Conservation (phyloP, 2,797 vertebrate genomes). For the Enteromius anoplus region DNA sequence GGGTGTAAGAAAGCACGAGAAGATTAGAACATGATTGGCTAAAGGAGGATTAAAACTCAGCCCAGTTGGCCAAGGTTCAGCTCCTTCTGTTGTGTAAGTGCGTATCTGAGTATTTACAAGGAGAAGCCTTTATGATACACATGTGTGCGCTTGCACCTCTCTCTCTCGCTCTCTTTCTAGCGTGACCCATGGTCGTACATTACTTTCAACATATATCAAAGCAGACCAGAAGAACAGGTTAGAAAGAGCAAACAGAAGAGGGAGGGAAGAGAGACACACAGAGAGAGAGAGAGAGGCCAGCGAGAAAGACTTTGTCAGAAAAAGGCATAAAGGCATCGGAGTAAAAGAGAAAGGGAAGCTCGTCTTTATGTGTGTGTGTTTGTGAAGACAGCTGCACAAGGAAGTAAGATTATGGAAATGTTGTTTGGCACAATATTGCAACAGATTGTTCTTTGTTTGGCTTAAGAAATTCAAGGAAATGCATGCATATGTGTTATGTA, state of each 20-base stretch:
- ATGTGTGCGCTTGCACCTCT: background rate
- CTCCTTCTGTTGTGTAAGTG: conserved; percentile 31
- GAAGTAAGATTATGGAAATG: conserved; percentile 58
- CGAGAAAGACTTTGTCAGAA: conserved; percentile 16
- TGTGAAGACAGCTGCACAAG: conserved; percentile 48
- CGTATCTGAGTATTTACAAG: conserved; percentile 1
- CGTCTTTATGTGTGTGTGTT: conserved; percentile 32
- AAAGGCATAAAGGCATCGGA: conserved; percentile 35
- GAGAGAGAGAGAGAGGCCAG: conserved; percentile 15
- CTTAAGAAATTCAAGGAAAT: conserved; percentile 13
- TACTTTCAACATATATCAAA: conserved; percentile 41
- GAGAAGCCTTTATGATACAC: background rate
- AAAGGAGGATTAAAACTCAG: conserved; percentile 59
- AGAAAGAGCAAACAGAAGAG: conserved; percentile 44
- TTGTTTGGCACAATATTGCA: conserved; percentile 38
- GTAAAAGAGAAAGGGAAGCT: conserved; percentile 29
- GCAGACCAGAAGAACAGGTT: conserved; percentile 23
- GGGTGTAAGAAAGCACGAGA: conserved; percentile 15
- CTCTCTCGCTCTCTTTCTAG: background rate
- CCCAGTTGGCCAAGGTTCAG: conserved; percentile 40
- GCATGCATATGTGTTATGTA: conserved; percentile 39
- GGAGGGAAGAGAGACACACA: conserved; percentile 37
- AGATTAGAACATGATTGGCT: conserved; percentile 61
- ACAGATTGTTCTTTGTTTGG: conserved; percentile 36
- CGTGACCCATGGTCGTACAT: conserved; percentile 44